Evolutionary conservation across 2,888 invertebrate species (phyloP).

Genomic region (Pristionchus japonicus): DNA sequence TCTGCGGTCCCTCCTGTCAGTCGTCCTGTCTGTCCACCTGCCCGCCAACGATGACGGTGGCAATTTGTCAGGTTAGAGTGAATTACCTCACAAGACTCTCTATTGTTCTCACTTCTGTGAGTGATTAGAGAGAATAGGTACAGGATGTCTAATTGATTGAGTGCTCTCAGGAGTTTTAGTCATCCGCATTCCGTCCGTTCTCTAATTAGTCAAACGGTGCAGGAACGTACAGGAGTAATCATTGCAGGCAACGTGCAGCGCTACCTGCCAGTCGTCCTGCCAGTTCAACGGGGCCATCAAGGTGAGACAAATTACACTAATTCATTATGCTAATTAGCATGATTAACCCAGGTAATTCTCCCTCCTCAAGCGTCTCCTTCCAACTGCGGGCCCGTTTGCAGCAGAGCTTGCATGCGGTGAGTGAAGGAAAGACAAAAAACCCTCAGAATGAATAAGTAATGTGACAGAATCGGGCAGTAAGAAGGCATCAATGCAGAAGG

Average conservation of each 20-base stretch:
- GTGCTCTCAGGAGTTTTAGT: no score
- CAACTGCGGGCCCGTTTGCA: constrained; percentile 41
- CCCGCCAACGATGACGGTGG: constrained; percentile 22
- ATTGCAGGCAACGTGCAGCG: constrained; percentile 23
- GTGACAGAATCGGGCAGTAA: no score
- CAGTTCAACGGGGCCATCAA: constrained; percentile 21
- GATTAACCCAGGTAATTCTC: background rate
- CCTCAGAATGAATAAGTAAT: no score
- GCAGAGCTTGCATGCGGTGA: constrained; percentile 28
- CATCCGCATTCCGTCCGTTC: no score
- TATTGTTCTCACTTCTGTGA: background rate
- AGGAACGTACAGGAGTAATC: no score
- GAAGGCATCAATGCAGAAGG: no score
- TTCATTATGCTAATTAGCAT: background rate
- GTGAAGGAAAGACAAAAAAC: no score
- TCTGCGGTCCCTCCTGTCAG: constrained; percentile 32
- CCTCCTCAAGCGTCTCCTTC: constrained; percentile 26
- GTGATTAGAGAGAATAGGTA: background rate
- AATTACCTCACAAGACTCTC: background rate
- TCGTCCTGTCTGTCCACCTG: constrained; percentile 10
- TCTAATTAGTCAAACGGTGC: no score
- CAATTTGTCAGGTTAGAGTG: constrained; percentile 14
- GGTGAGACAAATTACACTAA: background rate
- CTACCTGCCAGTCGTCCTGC: constrained; percentile 24
- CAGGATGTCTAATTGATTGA: background rate